These are phyloP conservation scores for Brachynemurus nebulosus DNA, from an alignment of 2,888 invertebrate species.

Conservation along the genomic window DNA sequence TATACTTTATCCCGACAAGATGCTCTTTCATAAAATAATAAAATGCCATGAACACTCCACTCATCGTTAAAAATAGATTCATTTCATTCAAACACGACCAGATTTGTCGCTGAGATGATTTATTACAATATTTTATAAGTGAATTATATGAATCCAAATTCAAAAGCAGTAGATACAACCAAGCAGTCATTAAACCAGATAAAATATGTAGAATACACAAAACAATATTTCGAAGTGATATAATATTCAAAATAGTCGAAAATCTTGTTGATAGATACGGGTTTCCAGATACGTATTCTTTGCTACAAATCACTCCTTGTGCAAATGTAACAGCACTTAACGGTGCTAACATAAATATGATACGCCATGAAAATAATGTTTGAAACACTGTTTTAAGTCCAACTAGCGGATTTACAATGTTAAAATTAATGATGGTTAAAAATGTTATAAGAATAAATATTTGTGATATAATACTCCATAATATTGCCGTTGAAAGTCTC, in stretches of 20 bases:
- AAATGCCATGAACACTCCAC: slow-evolving; percentile 53
- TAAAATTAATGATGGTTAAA: slow-evolving; percentile 41
- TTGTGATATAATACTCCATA: slow-evolving; percentile 28
- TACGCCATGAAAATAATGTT: slow-evolving; percentile 45
- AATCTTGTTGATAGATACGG: slow-evolving; percentile 52
- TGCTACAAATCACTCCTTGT: slow-evolving; percentile 58
- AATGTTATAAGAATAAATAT: slow-evolving; percentile 25
- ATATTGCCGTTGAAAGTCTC: slow-evolving; percentile 38
- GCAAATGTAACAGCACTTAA: slow-evolving; percentile 48
- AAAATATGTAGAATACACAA: slow-evolving; percentile 43
- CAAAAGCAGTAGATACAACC: slow-evolving; percentile 52
- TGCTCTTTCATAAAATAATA: slow-evolving; percentile 44
- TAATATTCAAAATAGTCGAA: slow-evolving; percentile 45
- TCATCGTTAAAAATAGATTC: slow-evolving; percentile 49
- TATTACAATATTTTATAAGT: slow-evolving; percentile 30
- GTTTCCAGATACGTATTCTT: slow-evolving; percentile 47
- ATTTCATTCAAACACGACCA: slow-evolving; percentile 50
- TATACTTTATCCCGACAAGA: slow-evolving; percentile 37
- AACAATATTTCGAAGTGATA: slow-evolving; percentile 43
- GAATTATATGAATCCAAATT: slow-evolving; percentile 42
- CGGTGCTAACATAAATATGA: slow-evolving; percentile 50
- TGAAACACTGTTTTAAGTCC: slow-evolving; percentile 49
- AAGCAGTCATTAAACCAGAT: slow-evolving; percentile 51
- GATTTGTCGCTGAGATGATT: slow-evolving; percentile 29
- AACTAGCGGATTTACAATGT: slow-evolving; percentile 44